These are phyloP conservation scores for Lepidochrysops patricia DNA, from an alignment of 2,888 invertebrate species.

Conservation along the genomic window DNA sequence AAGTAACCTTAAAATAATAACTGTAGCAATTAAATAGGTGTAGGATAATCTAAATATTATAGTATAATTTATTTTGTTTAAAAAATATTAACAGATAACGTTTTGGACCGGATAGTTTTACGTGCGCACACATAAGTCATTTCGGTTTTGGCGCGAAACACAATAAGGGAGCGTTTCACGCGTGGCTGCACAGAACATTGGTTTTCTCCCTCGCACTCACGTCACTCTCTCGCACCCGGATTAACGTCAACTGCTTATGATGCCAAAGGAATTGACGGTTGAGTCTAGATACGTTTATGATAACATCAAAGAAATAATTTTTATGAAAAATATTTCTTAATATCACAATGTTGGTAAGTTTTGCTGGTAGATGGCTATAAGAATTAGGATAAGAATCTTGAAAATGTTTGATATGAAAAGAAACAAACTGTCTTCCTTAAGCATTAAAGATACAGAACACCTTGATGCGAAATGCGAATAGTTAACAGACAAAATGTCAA, in stretches of 20 bases:
- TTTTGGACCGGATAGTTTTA: not conserved
- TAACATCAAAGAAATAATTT: slow-evolving; percentile 26
- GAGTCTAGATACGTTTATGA: slow-evolving; percentile 47
- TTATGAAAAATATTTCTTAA: not conserved
- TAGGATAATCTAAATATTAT: too few relatives aligned
- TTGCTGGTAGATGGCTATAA: too few relatives aligned
- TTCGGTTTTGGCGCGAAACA: slow-evolving; percentile 38
- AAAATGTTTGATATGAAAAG: too few relatives aligned
- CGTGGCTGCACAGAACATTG: slow-evolving; percentile 68
- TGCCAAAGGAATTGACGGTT: slow-evolving; percentile 59
- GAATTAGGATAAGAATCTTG: too few relatives aligned
- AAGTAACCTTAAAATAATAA: too few relatives aligned
- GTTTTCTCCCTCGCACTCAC: slow-evolving; percentile 59
- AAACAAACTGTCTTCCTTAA: too few relatives aligned
- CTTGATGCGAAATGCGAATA: too few relatives aligned
- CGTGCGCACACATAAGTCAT: slow-evolving; percentile 46
- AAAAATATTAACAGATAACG: not conserved
- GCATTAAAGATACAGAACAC: too few relatives aligned
- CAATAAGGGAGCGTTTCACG: slow-evolving; percentile 65
- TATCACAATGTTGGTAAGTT: not conserved
- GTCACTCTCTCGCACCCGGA: slow-evolving; percentile 50
- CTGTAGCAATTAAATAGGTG: too few relatives aligned
- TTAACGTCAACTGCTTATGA: slow-evolving; percentile 65
- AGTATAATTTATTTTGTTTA: too few relatives aligned
- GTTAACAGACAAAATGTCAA: too few relatives aligned